phyloP scores from a whole-genome alignment of 2,888 invertebrate genomes.

The Sarcophaga subvicina region DNA sequence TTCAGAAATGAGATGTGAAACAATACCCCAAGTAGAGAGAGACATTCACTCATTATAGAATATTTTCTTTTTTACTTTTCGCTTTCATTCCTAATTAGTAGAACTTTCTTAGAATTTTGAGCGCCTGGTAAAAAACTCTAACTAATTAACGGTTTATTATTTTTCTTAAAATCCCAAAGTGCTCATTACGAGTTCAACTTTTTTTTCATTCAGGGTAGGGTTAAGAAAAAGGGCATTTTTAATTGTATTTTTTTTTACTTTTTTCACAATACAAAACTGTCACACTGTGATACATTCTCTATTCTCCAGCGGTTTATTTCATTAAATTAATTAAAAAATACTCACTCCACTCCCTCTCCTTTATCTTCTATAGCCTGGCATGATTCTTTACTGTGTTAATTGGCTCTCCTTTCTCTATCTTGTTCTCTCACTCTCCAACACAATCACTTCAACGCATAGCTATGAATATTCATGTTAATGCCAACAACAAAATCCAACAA shows the following conservation, averaged over 20 bases:
- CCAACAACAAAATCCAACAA: background rate
- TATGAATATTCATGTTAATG: background rate
- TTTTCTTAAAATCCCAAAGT: slow-evolving; percentile 33
- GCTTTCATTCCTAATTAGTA: slow-evolving; percentile 55
- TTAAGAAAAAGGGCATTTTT: background rate
- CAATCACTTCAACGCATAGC: background rate
- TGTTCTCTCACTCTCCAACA: background rate
- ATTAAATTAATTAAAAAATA: slow-evolving; percentile 28
- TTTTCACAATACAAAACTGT: background rate
- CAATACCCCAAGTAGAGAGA: too few species aligned
- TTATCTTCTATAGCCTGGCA: background rate
- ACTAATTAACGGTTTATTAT: slow-evolving; percentile 80
- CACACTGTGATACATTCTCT: slow-evolving; percentile 45
- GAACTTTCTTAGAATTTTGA: slow-evolving; percentile 72
- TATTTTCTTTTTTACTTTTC: slow-evolving; percentile 2
- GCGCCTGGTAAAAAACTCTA: slow-evolving; percentile 79
- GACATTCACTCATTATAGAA: slow-evolving; percentile 8
- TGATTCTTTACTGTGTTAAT: slow-evolving; percentile 32
- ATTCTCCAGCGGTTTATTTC: slow-evolving; percentile 31
- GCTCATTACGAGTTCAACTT: background rate
- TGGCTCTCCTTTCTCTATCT: background rate
- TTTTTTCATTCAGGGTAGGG: slow-evolving; percentile 16
- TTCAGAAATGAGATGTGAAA: background rate
- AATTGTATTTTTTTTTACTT: slow-evolving; percentile 20
- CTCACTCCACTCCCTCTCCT: background rate